Conservation (phyloP, 2,113 vertebrate genomes). For the Galeopterus variegatus region DNA sequence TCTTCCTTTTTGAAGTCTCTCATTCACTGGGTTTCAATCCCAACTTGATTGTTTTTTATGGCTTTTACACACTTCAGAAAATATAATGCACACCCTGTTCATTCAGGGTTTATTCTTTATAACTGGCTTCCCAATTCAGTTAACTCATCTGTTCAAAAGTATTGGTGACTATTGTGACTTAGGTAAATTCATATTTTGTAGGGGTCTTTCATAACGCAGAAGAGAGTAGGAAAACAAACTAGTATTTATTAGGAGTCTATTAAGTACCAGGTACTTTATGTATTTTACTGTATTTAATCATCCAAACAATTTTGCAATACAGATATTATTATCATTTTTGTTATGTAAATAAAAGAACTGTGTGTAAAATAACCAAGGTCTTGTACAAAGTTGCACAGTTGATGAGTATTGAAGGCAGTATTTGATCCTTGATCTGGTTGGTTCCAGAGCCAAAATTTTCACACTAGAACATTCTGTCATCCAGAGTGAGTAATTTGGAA, state of each 20-base stretch:
- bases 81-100: not conserved
- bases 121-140: not conserved
- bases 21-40: not conserved
- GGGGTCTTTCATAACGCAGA: not conserved
- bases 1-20: constrained; percentile 1
- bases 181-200: constrained; percentile 28
- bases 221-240: not conserved
- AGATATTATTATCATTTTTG: not conserved
- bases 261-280: not conserved
- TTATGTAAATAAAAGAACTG: not conserved
- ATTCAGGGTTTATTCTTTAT: not conserved
- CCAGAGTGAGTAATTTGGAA: not conserved
- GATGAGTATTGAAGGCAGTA: not conserved
- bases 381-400: not conserved
- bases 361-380: not conserved
- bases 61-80: not conserved
- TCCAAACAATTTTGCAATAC: not conserved
- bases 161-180: not conserved
- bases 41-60: not conserved
- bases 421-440: not conserved
- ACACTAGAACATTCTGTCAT: not conserved
- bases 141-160: constrained; percentile 40
- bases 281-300: not conserved
- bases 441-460: not conserved
- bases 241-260: not conserved